These are phyloP conservation scores for Drosophila putrida DNA, from an alignment of 2,888 invertebrate species.

Conservation along the genomic window DNA sequence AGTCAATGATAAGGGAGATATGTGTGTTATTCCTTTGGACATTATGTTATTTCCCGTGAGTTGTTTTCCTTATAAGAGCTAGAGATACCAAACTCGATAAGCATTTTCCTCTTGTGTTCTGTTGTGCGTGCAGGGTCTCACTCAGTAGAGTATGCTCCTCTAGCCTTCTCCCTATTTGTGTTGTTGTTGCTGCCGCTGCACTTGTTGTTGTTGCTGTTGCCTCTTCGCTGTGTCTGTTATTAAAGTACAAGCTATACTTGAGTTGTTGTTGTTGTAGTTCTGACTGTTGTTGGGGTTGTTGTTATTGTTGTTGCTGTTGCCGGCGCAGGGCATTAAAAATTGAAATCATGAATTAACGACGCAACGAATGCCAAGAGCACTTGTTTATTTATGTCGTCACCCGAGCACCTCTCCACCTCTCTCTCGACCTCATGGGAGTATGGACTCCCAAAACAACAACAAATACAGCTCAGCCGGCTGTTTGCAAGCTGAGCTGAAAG, in stretches of 20 bases:
- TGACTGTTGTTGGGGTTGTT: slow-evolving; percentile 27
- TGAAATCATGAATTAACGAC: slow-evolving; percentile 81
- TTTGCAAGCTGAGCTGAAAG: slow-evolving; percentile 57
- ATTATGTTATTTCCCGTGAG: too few species aligned
- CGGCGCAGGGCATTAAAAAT: slow-evolving; percentile 79
- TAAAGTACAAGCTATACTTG: slow-evolving; percentile 71
- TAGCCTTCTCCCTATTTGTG: not conserved
- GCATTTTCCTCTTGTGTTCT: too few species aligned
- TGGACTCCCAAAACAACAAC: not conserved
- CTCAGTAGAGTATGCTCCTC: too few species aligned
- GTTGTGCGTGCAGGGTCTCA: too few species aligned
- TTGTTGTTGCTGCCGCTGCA: slow-evolving; percentile 23
- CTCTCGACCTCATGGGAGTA: not conserved
- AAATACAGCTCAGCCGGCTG: slow-evolving; percentile 56
- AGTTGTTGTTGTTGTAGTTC: slow-evolving; percentile 46
- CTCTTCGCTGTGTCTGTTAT: slow-evolving; percentile 62
- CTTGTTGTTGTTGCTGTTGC: slow-evolving; percentile 27
- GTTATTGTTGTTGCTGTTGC: slow-evolving; percentile 53
- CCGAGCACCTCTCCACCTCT: slow-evolving; percentile 8
- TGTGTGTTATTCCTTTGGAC: too few species aligned
- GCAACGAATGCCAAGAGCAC: slow-evolving; percentile 79
- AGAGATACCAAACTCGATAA: too few species aligned
- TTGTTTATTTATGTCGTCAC: slow-evolving; percentile 76
- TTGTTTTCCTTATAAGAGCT: too few species aligned
- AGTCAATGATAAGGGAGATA: too few species aligned